Percentiles rank a stretch among this genome's conserved stretches.
phyloP scores from a whole-genome alignment of 2,888 invertebrate genomes.

The Ptilodon capucinus region DNA sequence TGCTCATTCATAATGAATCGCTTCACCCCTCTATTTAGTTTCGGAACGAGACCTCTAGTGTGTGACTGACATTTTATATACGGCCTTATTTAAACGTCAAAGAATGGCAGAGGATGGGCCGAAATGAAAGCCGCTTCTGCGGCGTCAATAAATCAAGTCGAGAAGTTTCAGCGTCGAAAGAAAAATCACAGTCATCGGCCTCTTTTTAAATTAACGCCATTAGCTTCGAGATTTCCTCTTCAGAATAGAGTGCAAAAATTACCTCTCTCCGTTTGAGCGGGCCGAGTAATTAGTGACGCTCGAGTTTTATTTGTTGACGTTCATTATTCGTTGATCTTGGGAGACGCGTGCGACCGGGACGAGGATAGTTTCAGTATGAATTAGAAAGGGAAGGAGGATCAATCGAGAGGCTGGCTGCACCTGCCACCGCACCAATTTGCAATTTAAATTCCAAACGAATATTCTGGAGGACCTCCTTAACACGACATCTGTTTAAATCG shows the following conservation, averaged over 20 bases:
- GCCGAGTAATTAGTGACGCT: constrained; percentile 82
- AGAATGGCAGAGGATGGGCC: constrained; percentile 24
- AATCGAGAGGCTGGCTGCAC: constrained; percentile 74
- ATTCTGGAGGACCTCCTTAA: constrained; percentile 81
- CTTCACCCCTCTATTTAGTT: constrained; percentile 67
- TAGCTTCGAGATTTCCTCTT: constrained; percentile 78
- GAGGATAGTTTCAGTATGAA: constrained; percentile 43
- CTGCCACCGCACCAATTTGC: constrained; percentile 80
- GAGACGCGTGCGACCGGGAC: constrained; percentile 53
- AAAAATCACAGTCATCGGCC: constrained; percentile 79
- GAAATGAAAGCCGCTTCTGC: constrained; percentile 41
- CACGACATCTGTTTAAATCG: constrained; percentile 83
- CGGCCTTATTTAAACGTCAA: constrained; percentile 39
- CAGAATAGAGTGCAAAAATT: constrained; percentile 79
- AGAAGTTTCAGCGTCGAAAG: constrained; percentile 60
- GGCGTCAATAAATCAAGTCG: constrained; percentile 71
- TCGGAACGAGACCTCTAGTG: constrained; percentile 46
- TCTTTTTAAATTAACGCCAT: constrained; percentile 82
- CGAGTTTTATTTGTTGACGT: constrained; percentile 82
- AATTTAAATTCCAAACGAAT: constrained; percentile 81
- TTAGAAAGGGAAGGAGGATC: constrained; percentile 59
- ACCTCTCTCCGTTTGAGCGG: constrained; percentile 75
- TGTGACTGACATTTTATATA: constrained; percentile 70
- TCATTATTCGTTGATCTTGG: constrained; percentile 79
- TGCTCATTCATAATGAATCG: constrained; percentile 68